These are phyloP conservation scores for Eucera pruinosa DNA, from an alignment of 2,888 invertebrate species.

Conservation along the genomic window DNA sequence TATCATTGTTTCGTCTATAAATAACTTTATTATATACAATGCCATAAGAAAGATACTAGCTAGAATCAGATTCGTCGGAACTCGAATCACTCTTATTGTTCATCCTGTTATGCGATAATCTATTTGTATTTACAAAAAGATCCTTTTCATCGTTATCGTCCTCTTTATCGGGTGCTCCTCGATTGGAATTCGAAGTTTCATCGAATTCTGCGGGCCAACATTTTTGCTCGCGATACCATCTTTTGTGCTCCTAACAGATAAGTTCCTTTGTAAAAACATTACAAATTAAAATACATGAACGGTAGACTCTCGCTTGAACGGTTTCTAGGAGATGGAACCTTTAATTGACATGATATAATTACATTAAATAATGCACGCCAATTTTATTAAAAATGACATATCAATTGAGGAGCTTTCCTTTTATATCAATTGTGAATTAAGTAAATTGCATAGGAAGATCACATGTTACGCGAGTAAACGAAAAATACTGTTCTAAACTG, in stretches of 20 bases:
- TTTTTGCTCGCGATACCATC: conserved; percentile 75
- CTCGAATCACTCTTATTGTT: conserved; percentile 64
- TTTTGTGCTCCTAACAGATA: conserved; percentile 75
- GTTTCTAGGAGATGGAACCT: no score
- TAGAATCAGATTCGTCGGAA: conserved; percentile 66
- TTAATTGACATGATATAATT: no score
- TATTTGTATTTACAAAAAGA: conserved; percentile 88
- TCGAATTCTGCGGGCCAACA: conserved; percentile 84
- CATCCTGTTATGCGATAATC: conserved; percentile 77
- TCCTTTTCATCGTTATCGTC: conserved; percentile 80
- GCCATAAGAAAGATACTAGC: conserved; percentile 18
- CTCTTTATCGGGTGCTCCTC: conserved; percentile 60
- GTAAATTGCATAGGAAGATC: no score
- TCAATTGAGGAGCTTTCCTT: no score
- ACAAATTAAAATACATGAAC: not conserved
- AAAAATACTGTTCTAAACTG: no score
- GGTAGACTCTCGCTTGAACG: no score
- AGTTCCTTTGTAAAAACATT: conserved; percentile 1
- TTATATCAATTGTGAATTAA: no score
- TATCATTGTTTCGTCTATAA: not conserved
- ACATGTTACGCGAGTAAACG: no score
- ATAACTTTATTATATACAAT: conserved; percentile 19
- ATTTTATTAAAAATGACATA: no score
- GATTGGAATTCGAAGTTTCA: conserved; percentile 35
- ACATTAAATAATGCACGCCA: no score